Percentiles rank a stretch among this genome's conserved stretches.
Conservation (phyloP, 2,797 vertebrate genomes). For the Apogon talboti region DNA sequence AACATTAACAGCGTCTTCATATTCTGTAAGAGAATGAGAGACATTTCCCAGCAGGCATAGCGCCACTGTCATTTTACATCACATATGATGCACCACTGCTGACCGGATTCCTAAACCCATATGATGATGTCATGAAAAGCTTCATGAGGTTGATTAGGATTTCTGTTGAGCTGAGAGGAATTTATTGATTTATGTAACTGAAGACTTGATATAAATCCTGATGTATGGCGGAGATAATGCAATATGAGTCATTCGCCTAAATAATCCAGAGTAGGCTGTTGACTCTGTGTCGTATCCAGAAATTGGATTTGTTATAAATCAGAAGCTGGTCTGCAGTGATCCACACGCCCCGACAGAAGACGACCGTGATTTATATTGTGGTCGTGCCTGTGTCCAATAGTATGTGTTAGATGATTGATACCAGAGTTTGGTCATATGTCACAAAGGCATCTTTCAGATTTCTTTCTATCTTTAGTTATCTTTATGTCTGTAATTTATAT, state of each 20-base stretch:
- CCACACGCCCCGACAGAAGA: constrained; percentile 21
- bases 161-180: constrained; percentile 24
- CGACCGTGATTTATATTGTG: constrained; percentile 59
- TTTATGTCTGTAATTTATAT: constrained; percentile 56
- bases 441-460: constrained; percentile 32
- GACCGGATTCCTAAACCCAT: constrained; percentile 1
- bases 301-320: constrained; percentile 35
- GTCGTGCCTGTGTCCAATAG: constrained; percentile 32
- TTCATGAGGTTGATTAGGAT: constrained; percentile 5
- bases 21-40: too few species aligned
- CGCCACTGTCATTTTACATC: too few species aligned
- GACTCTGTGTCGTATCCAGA: constrained; percentile 11
- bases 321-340: constrained; percentile 15
- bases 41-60: background rate
- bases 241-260: constrained; percentile 6
- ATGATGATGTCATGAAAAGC: constrained; percentile 16
- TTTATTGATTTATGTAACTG: constrained; percentile 11
- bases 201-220: background rate
- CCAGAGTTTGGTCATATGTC: constrained; percentile 21
- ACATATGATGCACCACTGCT: background rate
- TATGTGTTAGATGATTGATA: constrained; percentile 43
- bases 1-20: too few species aligned
- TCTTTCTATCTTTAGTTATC: constrained; percentile 34
- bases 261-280: constrained; percentile 2
- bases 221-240: constrained; percentile 4